These are phyloP conservation scores for Dryobota labecula DNA, from an alignment of 2,888 invertebrate species.

Conservation along the genomic window DNA sequence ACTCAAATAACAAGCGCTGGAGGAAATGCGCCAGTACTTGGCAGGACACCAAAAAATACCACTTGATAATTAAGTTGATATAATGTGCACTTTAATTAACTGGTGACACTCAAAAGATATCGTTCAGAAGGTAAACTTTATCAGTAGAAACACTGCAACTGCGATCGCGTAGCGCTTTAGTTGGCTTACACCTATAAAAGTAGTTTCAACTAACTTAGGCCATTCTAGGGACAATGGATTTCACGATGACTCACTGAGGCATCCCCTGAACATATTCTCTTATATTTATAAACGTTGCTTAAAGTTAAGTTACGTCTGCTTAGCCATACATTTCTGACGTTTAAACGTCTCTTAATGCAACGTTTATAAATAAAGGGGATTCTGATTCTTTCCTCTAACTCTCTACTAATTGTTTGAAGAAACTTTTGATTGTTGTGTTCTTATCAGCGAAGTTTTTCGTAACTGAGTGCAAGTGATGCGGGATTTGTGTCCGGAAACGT, in stretches of 20 bases:
- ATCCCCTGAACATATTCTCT: neutral
- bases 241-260: neutral
- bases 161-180: too few species aligned
- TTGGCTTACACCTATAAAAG: neutral
- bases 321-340: neutral
- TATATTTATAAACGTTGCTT: neutral
- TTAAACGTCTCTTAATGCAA: neutral
- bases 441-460: neutral
- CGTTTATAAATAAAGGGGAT: neutral
- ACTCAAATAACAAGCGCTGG: slow-evolving; percentile 50
- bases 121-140: slow-evolving; percentile 34
- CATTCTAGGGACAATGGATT: neutral
- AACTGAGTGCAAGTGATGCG: neutral
- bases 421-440: neutral
- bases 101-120: slow-evolving; percentile 1
- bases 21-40: slow-evolving; percentile 56
- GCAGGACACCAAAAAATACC: slow-evolving; percentile 63
- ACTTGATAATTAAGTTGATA: slow-evolving; percentile 63
- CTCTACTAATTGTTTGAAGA: neutral
- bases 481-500: neutral
- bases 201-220: neutral
- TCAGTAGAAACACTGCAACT: too few species aligned
- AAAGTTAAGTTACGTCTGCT: too few species aligned
- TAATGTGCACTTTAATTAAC: slow-evolving; percentile 65
- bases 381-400: neutral